Conservation (phyloP, 2,113 vertebrate genomes). For the Apus apus region DNA sequence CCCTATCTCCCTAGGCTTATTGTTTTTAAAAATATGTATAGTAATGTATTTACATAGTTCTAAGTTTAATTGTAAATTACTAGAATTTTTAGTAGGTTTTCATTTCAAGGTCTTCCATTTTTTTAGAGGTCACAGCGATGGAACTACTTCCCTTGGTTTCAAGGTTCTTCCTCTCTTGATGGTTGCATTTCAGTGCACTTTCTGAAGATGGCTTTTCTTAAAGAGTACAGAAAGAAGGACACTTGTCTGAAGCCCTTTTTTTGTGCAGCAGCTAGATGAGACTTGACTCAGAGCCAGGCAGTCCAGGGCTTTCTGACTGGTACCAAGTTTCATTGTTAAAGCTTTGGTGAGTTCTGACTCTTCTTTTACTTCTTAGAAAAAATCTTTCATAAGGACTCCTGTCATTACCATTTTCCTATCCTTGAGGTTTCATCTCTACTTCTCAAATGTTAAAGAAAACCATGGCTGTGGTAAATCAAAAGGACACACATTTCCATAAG, state of each 20-base stretch:
- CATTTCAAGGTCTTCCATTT: not conserved
- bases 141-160: not conserved
- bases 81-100: not conserved
- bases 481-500: not conserved
- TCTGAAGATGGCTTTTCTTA: not conserved
- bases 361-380: not conserved
- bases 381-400: not conserved
- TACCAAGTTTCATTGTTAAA: not conserved
- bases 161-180: not conserved
- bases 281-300: not conserved
- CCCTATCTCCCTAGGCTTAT: not conserved
- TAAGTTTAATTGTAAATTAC: not conserved
- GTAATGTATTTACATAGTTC: not conserved
- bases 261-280: not conserved
- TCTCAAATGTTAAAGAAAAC: not conserved
- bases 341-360: not conserved
- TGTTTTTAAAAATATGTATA: rapidly evolving
- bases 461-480: not conserved
- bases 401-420: not conserved
- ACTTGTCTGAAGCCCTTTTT: not conserved
- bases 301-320: not conserved
- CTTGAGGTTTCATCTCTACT: not conserved
- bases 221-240: not conserved
- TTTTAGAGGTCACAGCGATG: not conserved
- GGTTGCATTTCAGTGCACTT: not conserved